These are phyloP conservation scores for Troglohyphantes excavatus DNA, from an alignment of 2,888 invertebrate species.

Conservation along the genomic window DNA sequence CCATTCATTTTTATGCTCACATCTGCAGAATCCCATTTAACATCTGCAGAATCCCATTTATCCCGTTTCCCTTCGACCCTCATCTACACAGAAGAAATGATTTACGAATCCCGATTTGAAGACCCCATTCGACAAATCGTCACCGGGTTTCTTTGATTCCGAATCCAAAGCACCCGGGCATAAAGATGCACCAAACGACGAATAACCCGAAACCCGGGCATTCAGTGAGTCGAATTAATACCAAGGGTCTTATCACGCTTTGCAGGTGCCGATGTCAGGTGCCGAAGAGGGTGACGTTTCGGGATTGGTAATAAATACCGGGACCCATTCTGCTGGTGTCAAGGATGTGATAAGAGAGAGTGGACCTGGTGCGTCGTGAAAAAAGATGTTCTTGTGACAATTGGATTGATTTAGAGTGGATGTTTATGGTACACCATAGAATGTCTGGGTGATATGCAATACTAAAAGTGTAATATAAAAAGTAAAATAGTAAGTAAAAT, in stretches of 20 bases:
- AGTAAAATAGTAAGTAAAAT: no score
- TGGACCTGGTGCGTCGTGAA: no score
- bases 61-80: background rate
- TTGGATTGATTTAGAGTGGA: no score
- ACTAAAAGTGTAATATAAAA: no score
- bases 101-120: background rate
- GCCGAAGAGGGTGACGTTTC: background rate
- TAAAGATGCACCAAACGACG: background rate
- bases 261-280: background rate
- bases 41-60: background rate
- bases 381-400: no score
- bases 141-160: background rate
- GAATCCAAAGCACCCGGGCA: background rate
- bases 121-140: constrained; percentile 3
- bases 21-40: background rate
- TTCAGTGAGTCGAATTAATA: background rate
- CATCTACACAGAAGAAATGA: background rate
- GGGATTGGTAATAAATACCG: background rate
- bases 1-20: no score
- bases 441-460: no score
- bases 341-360: background rate
- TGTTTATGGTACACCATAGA: no score
- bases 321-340: background rate
- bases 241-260: background rate
- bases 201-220: background rate